These are phyloP conservation scores for Aromia moschata DNA, from an alignment of 2,888 invertebrate genomes.

Conservation along the genomic window DNA sequence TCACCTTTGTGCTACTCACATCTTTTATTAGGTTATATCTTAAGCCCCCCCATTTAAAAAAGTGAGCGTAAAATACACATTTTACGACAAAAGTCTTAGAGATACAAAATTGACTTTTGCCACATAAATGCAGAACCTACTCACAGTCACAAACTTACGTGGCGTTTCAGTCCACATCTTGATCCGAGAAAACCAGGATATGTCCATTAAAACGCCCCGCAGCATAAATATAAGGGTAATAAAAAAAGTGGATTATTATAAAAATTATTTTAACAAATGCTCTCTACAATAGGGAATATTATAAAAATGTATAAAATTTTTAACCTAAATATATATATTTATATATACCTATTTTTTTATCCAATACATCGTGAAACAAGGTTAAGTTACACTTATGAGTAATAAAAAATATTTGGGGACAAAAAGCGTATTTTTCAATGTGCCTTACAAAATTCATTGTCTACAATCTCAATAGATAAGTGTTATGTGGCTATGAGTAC, in stretches of 20 bases:
- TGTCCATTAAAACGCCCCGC: constrained; percentile 9
- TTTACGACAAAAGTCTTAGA: constrained; percentile 16
- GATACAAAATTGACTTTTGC: constrained; percentile 21
- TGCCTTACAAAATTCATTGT: constrained; percentile 1
- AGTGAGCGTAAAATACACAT: constrained; percentile 9
- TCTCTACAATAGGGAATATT: constrained; percentile 17
- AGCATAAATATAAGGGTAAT: constrained; percentile 8
- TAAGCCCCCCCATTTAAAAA: background rate
- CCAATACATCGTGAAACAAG: constrained; percentile 6
- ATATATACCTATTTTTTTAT: too few relatives aligned
- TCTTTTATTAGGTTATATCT: background rate
- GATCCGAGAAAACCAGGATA: background rate
- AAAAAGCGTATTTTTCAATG: background rate
- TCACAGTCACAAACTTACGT: constrained; percentile 24
- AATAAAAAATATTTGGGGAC: constrained; percentile 3
- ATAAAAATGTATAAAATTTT: constrained; percentile 28
- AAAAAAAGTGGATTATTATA: constrained; percentile 18
- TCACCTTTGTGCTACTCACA: constrained; percentile 4
- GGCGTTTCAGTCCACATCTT: constrained; percentile 9
- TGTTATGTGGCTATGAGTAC: constrained; percentile 22
- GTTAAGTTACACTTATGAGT: constrained; percentile 1
- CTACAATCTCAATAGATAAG: constrained; percentile 4
- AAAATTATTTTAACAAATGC: constrained; percentile 23
- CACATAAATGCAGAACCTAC: constrained; percentile 21
- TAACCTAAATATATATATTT: constrained; percentile 18